Evolutionary conservation across 2,888 invertebrate species (phyloP).

Genomic region (Polietes domitor): DNA sequence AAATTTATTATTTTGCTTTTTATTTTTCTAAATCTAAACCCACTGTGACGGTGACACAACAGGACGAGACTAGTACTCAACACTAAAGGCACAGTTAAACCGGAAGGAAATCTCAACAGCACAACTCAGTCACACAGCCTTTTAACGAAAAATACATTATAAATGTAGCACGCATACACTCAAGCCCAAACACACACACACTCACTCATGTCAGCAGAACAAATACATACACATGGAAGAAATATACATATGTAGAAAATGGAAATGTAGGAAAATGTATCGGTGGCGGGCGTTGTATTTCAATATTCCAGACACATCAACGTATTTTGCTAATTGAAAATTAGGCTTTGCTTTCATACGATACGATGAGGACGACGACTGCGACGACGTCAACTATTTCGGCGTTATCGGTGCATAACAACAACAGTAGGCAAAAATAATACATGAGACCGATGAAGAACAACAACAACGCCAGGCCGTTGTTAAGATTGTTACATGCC

Average conservation of each 20-base stretch:
- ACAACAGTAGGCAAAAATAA: conserved; percentile 4
- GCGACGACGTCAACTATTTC: neutral
- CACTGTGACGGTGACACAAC: conserved; percentile 6
- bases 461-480: neutral
- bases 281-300: conserved; percentile 11
- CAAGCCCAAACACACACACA: neutral
- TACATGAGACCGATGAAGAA: neutral
- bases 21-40: neutral
- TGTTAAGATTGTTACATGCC: neutral
- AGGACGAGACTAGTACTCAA: conserved; percentile 2
- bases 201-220: neutral
- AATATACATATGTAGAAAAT: neutral
- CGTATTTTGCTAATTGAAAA: conserved; percentile 71
- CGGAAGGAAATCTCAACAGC: conserved; percentile 61
- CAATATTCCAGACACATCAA: conserved; percentile 66
- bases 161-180: conserved; percentile 37
- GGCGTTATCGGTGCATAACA: conserved; percentile 23
- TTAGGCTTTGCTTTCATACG: conserved; percentile 69
- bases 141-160: conserved; percentile 40
- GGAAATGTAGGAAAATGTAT: conserved; percentile 24
- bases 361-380: conserved; percentile 16
- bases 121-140: conserved; percentile 25
- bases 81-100: conserved; percentile 14
- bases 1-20: neutral
- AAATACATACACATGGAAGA: neutral